A percentile compares a stretch with the other conserved stretches of the same genome.
Conservation (phyloP, 2,797 vertebrate genomes). For the Threskiornis aethiopicus region DNA sequence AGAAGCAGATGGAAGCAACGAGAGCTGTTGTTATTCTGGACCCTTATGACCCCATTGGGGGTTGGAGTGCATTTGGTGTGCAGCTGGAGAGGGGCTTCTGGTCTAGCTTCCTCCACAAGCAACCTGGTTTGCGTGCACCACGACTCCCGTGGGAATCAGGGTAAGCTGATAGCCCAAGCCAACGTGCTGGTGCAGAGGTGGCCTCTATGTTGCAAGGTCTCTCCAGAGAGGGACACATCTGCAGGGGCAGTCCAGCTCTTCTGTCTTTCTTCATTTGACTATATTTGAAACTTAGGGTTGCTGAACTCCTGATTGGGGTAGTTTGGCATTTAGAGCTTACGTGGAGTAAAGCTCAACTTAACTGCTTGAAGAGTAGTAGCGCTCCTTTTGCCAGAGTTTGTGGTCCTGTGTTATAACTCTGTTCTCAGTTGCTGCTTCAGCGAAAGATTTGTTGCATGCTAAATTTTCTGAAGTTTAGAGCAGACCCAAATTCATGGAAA, state of each 20-base stretch:
- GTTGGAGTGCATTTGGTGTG: not conserved
- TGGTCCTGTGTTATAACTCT: not conserved
- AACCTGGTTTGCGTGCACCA: fast-evolving
- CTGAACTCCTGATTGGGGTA: not conserved
- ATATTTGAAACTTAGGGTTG: not conserved
- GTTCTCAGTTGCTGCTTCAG: not conserved
- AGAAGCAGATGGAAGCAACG: not conserved
- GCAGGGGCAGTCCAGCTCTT: not conserved
- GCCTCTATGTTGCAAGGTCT: not conserved
- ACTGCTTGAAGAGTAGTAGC: not conserved
- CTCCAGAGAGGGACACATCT: not conserved
- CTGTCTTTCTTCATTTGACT: not conserved
- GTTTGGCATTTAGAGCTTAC: not conserved
- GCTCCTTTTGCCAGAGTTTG: not conserved
- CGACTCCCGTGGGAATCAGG: not conserved
- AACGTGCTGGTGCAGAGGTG: fast-evolving
- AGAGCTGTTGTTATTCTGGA: not conserved
- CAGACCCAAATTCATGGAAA: not conserved
- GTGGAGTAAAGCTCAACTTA: not conserved
- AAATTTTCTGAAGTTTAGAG: not conserved
- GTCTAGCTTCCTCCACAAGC: not conserved
- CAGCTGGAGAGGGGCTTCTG: not conserved
- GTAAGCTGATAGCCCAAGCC: not conserved
- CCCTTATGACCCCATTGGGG: fast-evolving
- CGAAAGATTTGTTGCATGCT: not conserved